Evolutionary conservation across 2,113 vertebrate genomes (phyloP).

Genomic region (Cephalopterus ornatus): DNA sequence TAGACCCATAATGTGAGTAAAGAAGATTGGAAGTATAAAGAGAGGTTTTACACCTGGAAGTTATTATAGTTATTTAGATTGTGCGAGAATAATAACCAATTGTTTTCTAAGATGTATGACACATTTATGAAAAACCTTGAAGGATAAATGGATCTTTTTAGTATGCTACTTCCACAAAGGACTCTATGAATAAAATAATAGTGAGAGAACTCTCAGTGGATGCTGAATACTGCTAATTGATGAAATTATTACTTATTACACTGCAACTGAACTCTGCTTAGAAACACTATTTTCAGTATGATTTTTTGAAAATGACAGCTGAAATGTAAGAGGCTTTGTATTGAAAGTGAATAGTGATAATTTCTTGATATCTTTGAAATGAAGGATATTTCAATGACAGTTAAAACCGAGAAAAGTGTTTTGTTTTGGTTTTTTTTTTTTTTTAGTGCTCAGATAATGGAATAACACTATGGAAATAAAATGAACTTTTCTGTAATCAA

Average conservation of each 20-base stretch:
- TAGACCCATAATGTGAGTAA: neutral
- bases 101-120: constrained; percentile 57
- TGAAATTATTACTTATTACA: constrained; percentile 69
- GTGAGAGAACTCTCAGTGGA: constrained; percentile 63
- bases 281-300: constrained; percentile 64
- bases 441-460: constrained; percentile 22
- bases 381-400: constrained; percentile 55
- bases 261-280: constrained; percentile 59
- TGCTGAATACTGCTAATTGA: constrained; percentile 67
- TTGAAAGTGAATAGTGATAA: constrained; percentile 64
- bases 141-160: constrained; percentile 64
- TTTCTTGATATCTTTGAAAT: constrained; percentile 64
- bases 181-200: constrained; percentile 69
- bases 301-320: constrained; percentile 65
- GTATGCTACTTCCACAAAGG: constrained; percentile 60
- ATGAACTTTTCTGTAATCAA: constrained; percentile 25
- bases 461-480: constrained; percentile 31
- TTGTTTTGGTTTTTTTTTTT: neutral
- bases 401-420: constrained; percentile 33
- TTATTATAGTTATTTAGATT: constrained; percentile 64
- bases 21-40: constrained; percentile 10
- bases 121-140: constrained; percentile 65
- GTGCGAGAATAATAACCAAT: constrained; percentile 59
- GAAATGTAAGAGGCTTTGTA: constrained; percentile 64
- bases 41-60: constrained; percentile 62